Evolutionary conservation across 2,888 invertebrate genomes (phyloP).

Genomic region (Napeogenes inachia): DNA sequence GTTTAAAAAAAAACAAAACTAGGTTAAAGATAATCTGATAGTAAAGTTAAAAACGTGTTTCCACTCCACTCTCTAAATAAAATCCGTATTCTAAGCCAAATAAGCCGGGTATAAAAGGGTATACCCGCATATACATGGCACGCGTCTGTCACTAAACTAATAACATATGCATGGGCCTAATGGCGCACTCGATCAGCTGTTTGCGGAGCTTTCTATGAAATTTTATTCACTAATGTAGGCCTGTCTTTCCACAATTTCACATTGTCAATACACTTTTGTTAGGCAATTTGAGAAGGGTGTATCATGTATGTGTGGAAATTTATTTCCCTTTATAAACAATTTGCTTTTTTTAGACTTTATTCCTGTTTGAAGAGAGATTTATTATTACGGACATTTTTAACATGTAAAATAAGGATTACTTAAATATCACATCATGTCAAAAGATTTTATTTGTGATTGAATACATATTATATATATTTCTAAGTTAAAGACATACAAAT

Average conservation of each 20-base stretch:
- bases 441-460: neutral
- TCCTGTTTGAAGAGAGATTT: neutral
- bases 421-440: too few species aligned
- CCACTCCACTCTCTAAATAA: neutral
- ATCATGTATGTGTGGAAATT: conserved; percentile 7
- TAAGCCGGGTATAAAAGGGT: conserved; percentile 10
- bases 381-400: neutral
- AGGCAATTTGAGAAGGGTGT: conserved; percentile 4
- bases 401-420: too few species aligned
- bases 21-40: neutral
- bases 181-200: conserved; percentile 69
- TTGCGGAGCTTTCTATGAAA: conserved; percentile 75
- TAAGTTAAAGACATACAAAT: neutral
- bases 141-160: conserved; percentile 58
- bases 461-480: neutral
- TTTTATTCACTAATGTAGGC: conserved; percentile 69
- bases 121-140: conserved; percentile 1
- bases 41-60: neutral
- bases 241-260: conserved; percentile 42
- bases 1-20: too few species aligned
- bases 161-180: conserved; percentile 75
- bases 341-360: neutral
- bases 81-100: neutral
- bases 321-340: conserved; percentile 6
- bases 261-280: conserved; percentile 43